Base-by-base conservation (phyloP, 2,888 invertebrate genomes). In the Octonoba sinensis region DNA sequence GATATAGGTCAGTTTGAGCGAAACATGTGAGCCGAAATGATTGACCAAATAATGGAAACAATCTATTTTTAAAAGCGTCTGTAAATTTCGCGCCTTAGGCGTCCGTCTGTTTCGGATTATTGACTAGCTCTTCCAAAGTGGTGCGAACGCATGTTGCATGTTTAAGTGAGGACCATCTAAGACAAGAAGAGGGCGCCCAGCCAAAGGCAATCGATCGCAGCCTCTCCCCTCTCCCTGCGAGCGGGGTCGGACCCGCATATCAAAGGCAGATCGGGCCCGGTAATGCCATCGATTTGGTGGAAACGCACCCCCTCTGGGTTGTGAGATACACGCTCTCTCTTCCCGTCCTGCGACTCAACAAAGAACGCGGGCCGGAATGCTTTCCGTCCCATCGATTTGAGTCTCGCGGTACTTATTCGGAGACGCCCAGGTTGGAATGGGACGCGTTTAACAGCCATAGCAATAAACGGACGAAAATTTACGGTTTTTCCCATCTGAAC, bases 261-360 rank as follows among this genome's bases (percentile, higher is more conserved):
- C 71, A 71, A 71, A 71, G 71, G 71, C 60, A 70, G 69, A 69
- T 69, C 54, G 69, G 56, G 46, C 59, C 59, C 59, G 44, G 70
- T 70, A 59, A 60, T 71, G 59, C 62, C 71, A 71, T 71, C 71
- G 71, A 71, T 71, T 71, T 49, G 8, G 71, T 27, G 60, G 71
- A 62, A 60, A 27, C 54, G 44, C 44, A 54, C 56, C 56, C 67
- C 56, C 56, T 56, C 20, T 36, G 69, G 20, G 24, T 56, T 36
- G 20, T 36, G 36, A 36, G 36, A 36, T 36, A 36, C 36, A 36
- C 36, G 8, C 36, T 3, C 36, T 36, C 36, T 57, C 71, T 60
- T 27, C 51, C 71, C 36, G 51, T 49, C 71, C 71, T 49, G 27
- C 60, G 16, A 18, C 49, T 49, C 60, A 60, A 71, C 60, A 66